phyloP scores from a whole-genome alignment of 2,113 vertebrate species.

The Onychostoma macrolepis region DNA sequence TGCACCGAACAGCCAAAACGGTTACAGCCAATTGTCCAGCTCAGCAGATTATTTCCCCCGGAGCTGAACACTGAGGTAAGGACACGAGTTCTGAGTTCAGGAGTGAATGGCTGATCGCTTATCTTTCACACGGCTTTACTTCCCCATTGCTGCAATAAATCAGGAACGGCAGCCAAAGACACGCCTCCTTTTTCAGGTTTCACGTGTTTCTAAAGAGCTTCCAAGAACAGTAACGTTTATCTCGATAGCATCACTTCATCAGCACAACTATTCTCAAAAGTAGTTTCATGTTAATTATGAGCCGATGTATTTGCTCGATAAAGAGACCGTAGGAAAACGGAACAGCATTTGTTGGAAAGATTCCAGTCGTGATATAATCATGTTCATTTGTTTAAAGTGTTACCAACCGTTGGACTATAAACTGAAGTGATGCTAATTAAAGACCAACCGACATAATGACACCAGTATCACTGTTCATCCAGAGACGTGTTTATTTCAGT shows the following conservation, averaged over 20 bases:
- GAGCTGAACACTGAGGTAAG: constrained; percentile 53
- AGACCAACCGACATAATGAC: not conserved
- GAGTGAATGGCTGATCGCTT: constrained; percentile 52
- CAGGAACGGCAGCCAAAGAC: constrained; percentile 39
- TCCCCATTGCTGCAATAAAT: constrained; percentile 48
- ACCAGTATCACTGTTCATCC: not conserved
- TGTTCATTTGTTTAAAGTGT: constrained; percentile 24
- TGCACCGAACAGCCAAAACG: constrained; percentile 29
- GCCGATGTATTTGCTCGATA: constrained; percentile 1
- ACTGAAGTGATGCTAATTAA: constrained; percentile 23
- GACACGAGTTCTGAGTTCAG: constrained; percentile 50
- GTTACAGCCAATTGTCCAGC: constrained; percentile 48
- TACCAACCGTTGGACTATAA: not conserved
- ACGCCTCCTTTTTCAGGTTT: constrained; percentile 13
- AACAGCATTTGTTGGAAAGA: not conserved
- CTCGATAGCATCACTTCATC: constrained; percentile 20
- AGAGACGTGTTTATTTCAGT: not conserved
- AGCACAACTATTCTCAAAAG: not conserved
- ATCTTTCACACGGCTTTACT: constrained; percentile 51
- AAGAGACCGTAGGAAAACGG: not conserved
- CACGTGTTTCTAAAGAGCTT: not conserved
- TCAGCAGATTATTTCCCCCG: constrained; percentile 55
- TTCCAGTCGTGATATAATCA: constrained; percentile 13
- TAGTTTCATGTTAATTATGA: constrained; percentile 19
- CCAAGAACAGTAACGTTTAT: not conserved